Conservation (phyloP, 2,888 invertebrate genomes). For the Scelioninae gen. 2 region DNA sequence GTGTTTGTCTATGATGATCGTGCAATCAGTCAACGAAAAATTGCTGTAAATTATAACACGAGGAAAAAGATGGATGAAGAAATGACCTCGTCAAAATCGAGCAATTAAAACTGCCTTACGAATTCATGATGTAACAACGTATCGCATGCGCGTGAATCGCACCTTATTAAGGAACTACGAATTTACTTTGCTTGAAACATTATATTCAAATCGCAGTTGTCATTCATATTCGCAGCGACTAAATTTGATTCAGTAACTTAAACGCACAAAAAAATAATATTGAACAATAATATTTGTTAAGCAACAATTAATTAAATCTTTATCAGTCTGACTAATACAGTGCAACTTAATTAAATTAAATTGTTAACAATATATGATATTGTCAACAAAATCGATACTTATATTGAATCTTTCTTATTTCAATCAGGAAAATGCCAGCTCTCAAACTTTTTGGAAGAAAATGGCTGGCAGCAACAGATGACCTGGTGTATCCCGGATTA, state of each 20-base stretch:
- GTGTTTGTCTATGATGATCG: constrained; percentile 20
- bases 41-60: constrained; percentile 8
- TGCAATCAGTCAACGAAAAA: constrained; percentile 31
- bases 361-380: no score
- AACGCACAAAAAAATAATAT: no score
- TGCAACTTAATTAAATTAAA: no score
- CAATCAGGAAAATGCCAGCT: constrained; percentile 84
- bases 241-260: no score
- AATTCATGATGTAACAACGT: constrained; percentile 43
- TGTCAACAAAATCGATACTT: no score
- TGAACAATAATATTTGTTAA: no score
- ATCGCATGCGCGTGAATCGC: constrained; percentile 34
- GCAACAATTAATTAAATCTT: no score
- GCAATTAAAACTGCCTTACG: constrained; percentile 51
- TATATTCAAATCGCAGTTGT: constrained; percentile 5
- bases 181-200: constrained; percentile 13
- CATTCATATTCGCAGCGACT: neutral
- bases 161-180: constrained; percentile 21
- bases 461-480: constrained; percentile 94
- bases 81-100: constrained; percentile 48
- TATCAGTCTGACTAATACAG: no score
- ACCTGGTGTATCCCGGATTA: constrained; percentile 91
- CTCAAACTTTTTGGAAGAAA: constrained; percentile 90
- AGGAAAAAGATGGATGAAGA: constrained; percentile 26
- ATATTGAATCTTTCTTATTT: constrained; percentile 10